Base-by-base conservation (phyloP, 2,113 vertebrate species). In the Melanerpes formicivorus region DNA sequence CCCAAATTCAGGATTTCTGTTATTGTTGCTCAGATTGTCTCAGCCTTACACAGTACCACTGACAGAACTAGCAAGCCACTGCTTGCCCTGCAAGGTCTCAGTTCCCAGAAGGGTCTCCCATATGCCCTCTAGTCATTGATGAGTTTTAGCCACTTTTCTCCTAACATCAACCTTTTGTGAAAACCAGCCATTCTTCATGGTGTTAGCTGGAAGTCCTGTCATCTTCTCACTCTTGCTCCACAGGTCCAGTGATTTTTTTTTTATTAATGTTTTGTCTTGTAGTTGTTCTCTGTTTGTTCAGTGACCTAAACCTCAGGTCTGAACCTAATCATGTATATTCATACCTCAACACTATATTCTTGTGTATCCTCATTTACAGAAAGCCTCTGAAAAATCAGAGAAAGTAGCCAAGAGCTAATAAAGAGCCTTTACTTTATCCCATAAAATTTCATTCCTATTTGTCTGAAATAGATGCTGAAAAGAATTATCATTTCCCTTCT, bases 261-360 rank as follows among this genome's bases (percentile, higher is more conserved):
- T 40, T 40, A 10, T 40, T 40, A 40, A 60, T 0, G 0, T 50
- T 14, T 26, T 1, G 0, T 27, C 63, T 54, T n/a, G 3, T n/a
- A 63, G 19, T 66, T 84, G 82, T 44, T 58, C 18, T 52, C 4
- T 42, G 21, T 75, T 71, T 64, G 4, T 29, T 91, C 48, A 37
- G 18, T 17, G n/a, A 69, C 4, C 40, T 76, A 58, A 73, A 30
- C 12, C 42, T 48, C 21, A 34, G 55, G 11, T 11, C 14, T 37
- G 14, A 82, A 42, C 3, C 25, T 48, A 46, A 32, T 37, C 0
- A 37, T 40, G 22, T 73, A 8, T 14, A 65, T 13, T 4, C 7
- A 50, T 13, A 81, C 3, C 16, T 71, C 63, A 86, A 44, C 9
- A 29, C 8, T n/a, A 2, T 52, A 40, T 44, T 60, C 17, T 50